A percentile compares a stretch with the other conserved stretches of the same genome.
These are phyloP conservation scores for Sinocyclocheilus anophthalmus DNA, from an alignment of 2,113 vertebrate species.

Conservation along the genomic window DNA sequence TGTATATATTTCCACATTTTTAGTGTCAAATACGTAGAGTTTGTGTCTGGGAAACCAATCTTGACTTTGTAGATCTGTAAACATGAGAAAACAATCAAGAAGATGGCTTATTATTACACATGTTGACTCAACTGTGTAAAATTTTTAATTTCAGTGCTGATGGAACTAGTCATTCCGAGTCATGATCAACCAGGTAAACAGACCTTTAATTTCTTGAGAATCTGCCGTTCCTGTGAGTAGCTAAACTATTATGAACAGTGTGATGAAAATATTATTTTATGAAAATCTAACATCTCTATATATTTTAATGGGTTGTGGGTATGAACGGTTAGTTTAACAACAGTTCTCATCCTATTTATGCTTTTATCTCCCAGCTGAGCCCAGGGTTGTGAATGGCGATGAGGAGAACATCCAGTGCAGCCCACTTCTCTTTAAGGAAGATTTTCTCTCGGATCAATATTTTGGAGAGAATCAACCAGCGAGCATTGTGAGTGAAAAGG, in stretches of 20 bases:
- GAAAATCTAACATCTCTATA: too few species aligned
- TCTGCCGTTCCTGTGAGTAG: background rate
- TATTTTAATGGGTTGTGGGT: background rate
- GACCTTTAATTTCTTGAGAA: background rate
- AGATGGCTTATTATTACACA: background rate
- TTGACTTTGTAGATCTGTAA: background rate
- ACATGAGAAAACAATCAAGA: background rate
- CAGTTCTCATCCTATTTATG: background rate
- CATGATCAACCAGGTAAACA: slow-evolving; percentile 77
- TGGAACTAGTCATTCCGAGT: slow-evolving; percentile 77
- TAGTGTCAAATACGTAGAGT: too few species aligned
- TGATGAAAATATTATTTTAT: background rate
- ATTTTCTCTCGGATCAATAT: slow-evolving; percentile 86
- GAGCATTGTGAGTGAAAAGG: slow-evolving; percentile 85
- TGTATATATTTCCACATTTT: too few species aligned
- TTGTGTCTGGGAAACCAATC: background rate
- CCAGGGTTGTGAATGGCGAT: slow-evolving; percentile 66
- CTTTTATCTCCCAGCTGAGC: slow-evolving; percentile 55
- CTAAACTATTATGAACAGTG: background rate
- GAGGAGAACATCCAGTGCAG: slow-evolving; percentile 86
- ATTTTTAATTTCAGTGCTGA: slow-evolving; percentile 75
- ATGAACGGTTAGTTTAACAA: background rate
- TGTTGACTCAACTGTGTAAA: background rate
- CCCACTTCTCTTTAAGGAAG: slow-evolving; percentile 86
- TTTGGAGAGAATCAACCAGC: slow-evolving; percentile 82